Evolutionary conservation across 2,888 invertebrate species (phyloP), one percentile per base, ranked within the genome.

Genomic region (Drosophila austrosaltans): DNA sequence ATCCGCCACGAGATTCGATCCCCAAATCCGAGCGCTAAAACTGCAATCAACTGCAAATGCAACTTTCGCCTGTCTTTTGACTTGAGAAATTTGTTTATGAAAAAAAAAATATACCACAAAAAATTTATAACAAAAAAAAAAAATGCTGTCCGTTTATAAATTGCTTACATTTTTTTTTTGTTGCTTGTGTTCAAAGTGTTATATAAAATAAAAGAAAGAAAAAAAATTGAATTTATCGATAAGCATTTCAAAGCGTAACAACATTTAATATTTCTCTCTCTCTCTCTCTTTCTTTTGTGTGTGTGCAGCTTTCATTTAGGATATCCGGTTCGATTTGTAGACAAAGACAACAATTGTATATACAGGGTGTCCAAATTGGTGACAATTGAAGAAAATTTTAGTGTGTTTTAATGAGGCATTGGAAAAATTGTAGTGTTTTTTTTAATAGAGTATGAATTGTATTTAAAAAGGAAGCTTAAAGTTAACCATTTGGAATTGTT

Each of bases 271-370:
- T 28, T 39, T 53, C 53, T 25, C 4, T 53, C 54, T 32, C 54
- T 58, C 39, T 28, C 22, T 63, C 58, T 48, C 62, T 42, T 25
- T 22, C 20, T 56, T 56, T 42, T 30, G 25, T 42, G 28, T 40
- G 42, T 63, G 16, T 12, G 48, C 48, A 25, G 59, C 66, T 91
- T 91, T 90, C 89, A 91, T 91, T 91, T 91, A 91, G 90, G 92
- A 91, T 91, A 91, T 90, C 91, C 90, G 91, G 91, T 89, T 91
- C 90, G 16, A n/a, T 40, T 63, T 32, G 48, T 16, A 2, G 22
- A 57, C 36, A 10, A 10, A 12, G 10, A 25, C 48, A 5, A 39
- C 57, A 36, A 36, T 36, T 8, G 36, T 48, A 16, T 25, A 12
- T 25, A 48, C 48, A 48, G 22, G 25, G 22, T 48, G 25, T 12